phyloP scores from a whole-genome alignment of 2,113 vertebrate species.

The Tylochromis polylepis region DNA sequence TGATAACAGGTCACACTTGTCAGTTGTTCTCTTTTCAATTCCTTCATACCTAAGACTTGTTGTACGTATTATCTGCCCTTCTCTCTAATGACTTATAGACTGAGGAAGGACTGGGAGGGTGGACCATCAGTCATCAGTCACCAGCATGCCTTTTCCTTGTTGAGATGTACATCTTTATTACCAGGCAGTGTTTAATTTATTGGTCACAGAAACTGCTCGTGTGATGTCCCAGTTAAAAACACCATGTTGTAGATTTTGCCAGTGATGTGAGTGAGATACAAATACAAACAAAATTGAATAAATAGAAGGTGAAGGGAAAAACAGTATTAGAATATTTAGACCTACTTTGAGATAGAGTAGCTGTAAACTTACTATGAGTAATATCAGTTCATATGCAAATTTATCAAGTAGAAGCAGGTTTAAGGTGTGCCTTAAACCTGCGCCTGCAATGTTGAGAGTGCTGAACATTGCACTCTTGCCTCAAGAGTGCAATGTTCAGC shows the following conservation, averaged over 20 bases:
- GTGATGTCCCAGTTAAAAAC: conserved; percentile 22
- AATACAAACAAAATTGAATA: not conserved
- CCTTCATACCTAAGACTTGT: not conserved
- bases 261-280: not conserved
- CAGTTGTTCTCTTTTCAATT: conserved; percentile 29
- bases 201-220: not conserved
- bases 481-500: no score
- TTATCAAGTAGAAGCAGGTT: not conserved
- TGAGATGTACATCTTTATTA: conserved; percentile 50
- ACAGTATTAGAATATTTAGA: not conserved
- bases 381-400: accelerated
- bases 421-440: not conserved
- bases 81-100: conserved; percentile 31
- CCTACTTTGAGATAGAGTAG: not conserved
- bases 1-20: conserved; percentile 41
- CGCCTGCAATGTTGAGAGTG: no score
- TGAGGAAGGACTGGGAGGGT: not conserved
- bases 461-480: no score
- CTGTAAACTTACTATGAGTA: not conserved
- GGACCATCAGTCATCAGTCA: not conserved
- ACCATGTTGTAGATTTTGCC: not conserved
- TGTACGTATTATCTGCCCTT: conserved; percentile 8
- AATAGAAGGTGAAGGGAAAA: not conserved
- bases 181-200: not conserved
- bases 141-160: not conserved